These are phyloP conservation scores for Stenchaetothrips biformis DNA, from an alignment of 2,888 invertebrate genomes.

Conservation along the genomic window DNA sequence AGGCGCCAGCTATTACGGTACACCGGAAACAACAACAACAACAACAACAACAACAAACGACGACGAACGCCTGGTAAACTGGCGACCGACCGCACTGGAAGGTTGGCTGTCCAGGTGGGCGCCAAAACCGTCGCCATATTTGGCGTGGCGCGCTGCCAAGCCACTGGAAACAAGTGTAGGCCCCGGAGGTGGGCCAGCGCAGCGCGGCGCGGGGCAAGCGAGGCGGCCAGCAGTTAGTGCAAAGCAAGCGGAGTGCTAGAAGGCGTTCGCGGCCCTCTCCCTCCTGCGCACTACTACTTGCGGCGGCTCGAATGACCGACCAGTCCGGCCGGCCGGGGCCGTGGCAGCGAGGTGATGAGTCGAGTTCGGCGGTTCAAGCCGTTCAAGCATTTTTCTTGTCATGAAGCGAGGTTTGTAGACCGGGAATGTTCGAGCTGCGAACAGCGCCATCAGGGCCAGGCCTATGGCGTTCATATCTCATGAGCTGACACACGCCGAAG, in stretches of 20 bases:
- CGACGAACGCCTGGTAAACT: not conserved
- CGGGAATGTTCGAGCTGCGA: not conserved
- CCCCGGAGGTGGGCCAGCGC: not conserved
- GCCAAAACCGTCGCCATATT: constrained; percentile 17
- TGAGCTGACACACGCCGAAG: too few relatives aligned
- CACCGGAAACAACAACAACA: too few relatives aligned
- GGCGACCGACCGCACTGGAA: not conserved
- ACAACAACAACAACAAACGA: not conserved
- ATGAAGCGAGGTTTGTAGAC: too few relatives aligned
- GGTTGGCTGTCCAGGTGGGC: not conserved
- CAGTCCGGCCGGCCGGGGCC: too few relatives aligned
- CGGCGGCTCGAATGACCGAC: too few relatives aligned
- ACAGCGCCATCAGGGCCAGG: not conserved
- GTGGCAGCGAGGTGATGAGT: too few relatives aligned
- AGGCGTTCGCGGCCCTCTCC: not conserved
- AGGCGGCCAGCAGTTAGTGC: not conserved
- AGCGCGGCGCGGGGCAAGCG: not conserved
- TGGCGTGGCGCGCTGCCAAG: not conserved
- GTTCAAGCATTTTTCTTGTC: too few relatives aligned
- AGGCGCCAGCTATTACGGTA: too few relatives aligned
- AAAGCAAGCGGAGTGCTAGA: not conserved
- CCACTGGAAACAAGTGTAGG: too few relatives aligned
- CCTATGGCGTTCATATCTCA: not conserved
- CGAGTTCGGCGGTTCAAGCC: too few relatives aligned
- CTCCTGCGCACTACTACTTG: not conserved